These are phyloP conservation scores for Theristicus caerulescens DNA, from an alignment of 2,113 vertebrate genomes.

Conservation along the genomic window DNA sequence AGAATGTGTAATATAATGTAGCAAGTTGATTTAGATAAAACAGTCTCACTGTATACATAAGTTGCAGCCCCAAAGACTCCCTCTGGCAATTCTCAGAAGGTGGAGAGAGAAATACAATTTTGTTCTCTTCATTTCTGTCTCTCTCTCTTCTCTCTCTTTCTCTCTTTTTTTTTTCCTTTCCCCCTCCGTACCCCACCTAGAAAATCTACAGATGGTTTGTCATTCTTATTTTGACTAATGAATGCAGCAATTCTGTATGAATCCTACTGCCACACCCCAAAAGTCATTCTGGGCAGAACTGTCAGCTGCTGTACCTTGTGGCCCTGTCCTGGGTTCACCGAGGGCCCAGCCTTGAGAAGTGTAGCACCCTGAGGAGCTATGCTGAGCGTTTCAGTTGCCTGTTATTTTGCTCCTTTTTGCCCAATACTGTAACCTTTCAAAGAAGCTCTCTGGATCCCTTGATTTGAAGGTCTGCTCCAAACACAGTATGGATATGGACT, in stretches of 20 bases:
- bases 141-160: too few relatives aligned
- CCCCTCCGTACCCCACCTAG: too few relatives aligned
- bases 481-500: not conserved
- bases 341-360: not conserved
- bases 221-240: not conserved
- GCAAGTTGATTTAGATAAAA: not conserved
- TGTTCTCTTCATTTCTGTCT: not conserved
- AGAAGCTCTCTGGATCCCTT: not conserved
- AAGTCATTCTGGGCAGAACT: not conserved
- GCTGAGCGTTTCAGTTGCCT: rapidly evolving
- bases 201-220: not conserved
- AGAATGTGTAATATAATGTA: not conserved
- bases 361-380: not conserved
- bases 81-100: not conserved
- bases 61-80: not conserved
- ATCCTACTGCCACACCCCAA: rapidly evolving
- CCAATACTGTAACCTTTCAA: not conserved
- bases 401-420: not conserved
- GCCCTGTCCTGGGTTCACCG: not conserved
- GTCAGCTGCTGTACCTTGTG: not conserved
- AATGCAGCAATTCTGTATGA: not conserved
- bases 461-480: not conserved
- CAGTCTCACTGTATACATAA: not conserved
- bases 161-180: too few relatives aligned
- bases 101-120: not conserved